A percentile compares a stretch with the other conserved stretches of the same genome.
These are phyloP conservation scores for Pseudanteris insignis DNA, from an alignment of 2,888 invertebrate species.

Conservation along the genomic window DNA sequence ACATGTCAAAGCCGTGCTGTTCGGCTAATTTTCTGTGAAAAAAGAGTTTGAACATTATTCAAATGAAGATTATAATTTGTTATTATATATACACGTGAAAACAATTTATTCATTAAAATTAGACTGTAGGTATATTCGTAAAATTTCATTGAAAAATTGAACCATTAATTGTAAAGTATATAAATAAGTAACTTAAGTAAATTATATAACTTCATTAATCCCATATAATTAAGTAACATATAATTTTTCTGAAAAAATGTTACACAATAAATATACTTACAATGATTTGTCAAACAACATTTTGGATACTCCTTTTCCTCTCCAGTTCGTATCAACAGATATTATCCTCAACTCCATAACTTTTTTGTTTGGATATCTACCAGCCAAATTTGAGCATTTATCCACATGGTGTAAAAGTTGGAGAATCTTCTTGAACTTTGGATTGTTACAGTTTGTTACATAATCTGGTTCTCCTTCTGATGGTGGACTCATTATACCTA, in stretches of 20 bases:
- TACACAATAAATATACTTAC: conserved; percentile 66
- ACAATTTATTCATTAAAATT: no score
- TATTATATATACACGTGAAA: no score
- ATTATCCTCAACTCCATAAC: conserved; percentile 74
- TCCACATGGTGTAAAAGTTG: conserved; percentile 72
- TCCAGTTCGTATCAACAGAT: conserved; percentile 74
- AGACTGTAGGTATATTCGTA: no score
- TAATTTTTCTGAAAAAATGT: not conserved
- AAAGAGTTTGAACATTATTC: no score
- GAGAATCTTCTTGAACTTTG: conserved; percentile 74
- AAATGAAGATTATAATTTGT: no score
- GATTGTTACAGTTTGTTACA: conserved; percentile 68
- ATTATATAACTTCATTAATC: no score
- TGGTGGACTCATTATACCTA: conserved; percentile 64
- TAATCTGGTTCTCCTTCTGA: conserved; percentile 67
- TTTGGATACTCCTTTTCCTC: conserved; percentile 75
- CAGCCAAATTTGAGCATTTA: conserved; percentile 69
- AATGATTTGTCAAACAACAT: conserved; percentile 72
- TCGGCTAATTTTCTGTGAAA: conserved; percentile 71
- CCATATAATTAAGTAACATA: no score
- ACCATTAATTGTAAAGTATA: no score
- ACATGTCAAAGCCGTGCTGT: conserved; percentile 69
- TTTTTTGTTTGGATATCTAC: conserved; percentile 69
- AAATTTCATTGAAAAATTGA: no score
- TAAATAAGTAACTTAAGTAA: no score